Percentiles rank a stretch among this genome's conserved stretches.
Evolutionary conservation across 2,797 vertebrate genomes (phyloP).

Genomic region (Austrolebias charrua): DNA sequence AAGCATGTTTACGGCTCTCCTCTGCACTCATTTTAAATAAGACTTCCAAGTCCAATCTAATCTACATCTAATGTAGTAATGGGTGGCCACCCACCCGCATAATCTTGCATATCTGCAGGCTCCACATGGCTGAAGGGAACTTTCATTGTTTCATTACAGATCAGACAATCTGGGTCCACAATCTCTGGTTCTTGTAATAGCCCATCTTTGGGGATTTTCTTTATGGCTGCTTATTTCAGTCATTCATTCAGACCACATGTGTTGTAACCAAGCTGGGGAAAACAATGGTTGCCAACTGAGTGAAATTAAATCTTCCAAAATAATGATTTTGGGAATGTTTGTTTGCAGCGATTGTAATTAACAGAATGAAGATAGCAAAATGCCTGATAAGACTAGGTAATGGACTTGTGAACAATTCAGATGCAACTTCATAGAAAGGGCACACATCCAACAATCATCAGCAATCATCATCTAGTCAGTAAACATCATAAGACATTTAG

Average conservation of each 20-base stretch:
- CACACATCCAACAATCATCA: slow-evolving; percentile 38
- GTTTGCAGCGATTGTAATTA: not conserved
- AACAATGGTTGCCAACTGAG: slow-evolving; percentile 34
- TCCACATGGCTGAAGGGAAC: slow-evolving; percentile 61
- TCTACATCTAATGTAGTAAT: slow-evolving; percentile 71
- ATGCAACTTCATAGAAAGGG: slow-evolving; percentile 33
- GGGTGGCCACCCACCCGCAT: slow-evolving; percentile 57
- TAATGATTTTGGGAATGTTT: slow-evolving; percentile 7
- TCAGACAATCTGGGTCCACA: slow-evolving; percentile 58
- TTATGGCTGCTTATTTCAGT: slow-evolving; percentile 44
- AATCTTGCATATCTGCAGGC: slow-evolving; percentile 58
- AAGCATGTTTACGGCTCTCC: slow-evolving; percentile 73
- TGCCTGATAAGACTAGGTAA: slow-evolving; percentile 25
- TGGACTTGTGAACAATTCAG: slow-evolving; percentile 15
- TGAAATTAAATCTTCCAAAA: slow-evolving; percentile 28
- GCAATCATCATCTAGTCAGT: slow-evolving; percentile 59
- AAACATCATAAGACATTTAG: slow-evolving; percentile 59
- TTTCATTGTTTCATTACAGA: slow-evolving; percentile 72
- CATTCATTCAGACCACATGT: slow-evolving; percentile 24
- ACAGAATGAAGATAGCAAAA: slow-evolving; percentile 1
- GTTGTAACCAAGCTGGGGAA: slow-evolving; percentile 11
- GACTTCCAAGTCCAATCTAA: slow-evolving; percentile 70
- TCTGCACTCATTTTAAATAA: slow-evolving; percentile 67
- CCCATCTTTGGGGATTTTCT: slow-evolving; percentile 50
- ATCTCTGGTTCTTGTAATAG: slow-evolving; percentile 51